Percentiles rank a stretch among this genome's conserved stretches.
Evolutionary conservation across 1,140 invertebrate species (phyloP).

Genomic region (Drosophila sp.): DNA sequence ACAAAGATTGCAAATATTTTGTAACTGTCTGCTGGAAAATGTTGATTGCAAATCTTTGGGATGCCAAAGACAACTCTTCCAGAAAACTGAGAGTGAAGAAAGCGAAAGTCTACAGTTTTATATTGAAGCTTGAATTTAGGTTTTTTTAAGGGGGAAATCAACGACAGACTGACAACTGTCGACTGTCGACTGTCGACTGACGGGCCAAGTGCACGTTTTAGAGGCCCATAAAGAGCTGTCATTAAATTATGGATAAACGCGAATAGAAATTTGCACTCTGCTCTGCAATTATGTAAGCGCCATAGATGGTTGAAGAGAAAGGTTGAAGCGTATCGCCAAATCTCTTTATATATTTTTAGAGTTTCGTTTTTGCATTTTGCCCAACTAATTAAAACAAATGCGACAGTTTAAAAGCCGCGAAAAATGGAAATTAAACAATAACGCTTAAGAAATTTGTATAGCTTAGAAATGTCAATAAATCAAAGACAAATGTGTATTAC

Average conservation of each 20-base stretch:
- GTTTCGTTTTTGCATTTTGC: constrained; percentile 10
- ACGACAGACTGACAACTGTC: too few species aligned
- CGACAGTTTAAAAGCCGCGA: constrained; percentile 23
- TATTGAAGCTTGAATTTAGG: constrained; percentile 53
- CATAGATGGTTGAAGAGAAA: constrained; percentile 30
- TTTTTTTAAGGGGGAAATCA: not conserved
- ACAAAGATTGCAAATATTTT: constrained; percentile 49
- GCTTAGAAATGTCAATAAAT: not conserved
- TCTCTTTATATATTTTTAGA: constrained; percentile 34
- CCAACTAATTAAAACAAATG: constrained; percentile 29
- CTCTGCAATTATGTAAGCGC: constrained; percentile 61
- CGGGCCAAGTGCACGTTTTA: constrained; percentile 32
- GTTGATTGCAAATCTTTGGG: constrained; percentile 46
- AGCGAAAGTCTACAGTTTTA: constrained; percentile 66
- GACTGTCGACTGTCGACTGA: too few species aligned
- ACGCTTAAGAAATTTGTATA: not conserved
- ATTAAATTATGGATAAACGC: constrained; percentile 51
- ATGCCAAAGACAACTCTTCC: constrained; percentile 25
- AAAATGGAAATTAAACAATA: not conserved
- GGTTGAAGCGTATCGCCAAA: constrained; percentile 45
- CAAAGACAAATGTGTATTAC: not conserved
- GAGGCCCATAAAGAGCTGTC: constrained; percentile 63
- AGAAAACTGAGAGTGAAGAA: constrained; percentile 31
- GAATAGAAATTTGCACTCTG: constrained; percentile 52
- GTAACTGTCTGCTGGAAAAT: constrained; percentile 54